These are phyloP conservation scores for Dryobota labecula DNA, from an alignment of 2,888 invertebrate genomes.

Conservation along the genomic window DNA sequence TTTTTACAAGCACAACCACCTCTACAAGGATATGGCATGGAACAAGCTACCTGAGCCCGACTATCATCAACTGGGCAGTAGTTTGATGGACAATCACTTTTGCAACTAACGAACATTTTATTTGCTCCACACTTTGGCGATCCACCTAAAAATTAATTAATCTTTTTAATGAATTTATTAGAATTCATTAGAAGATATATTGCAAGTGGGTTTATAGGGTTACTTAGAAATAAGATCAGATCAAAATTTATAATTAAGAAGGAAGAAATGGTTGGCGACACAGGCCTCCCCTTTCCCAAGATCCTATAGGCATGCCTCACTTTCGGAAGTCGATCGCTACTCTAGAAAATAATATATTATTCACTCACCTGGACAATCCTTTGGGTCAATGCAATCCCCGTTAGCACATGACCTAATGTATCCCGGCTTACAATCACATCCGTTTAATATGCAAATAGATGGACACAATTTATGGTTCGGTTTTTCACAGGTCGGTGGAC, in stretches of 20 bases:
- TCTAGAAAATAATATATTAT: too few species aligned
- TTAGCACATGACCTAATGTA: slow-evolving; percentile 59
- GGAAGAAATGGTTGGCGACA: background rate
- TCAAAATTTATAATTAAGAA: background rate
- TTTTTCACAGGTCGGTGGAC: slow-evolving; percentile 64
- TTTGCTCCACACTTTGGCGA: slow-evolving; percentile 60
- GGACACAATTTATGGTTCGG: slow-evolving; percentile 43
- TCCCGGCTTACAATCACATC: slow-evolving; percentile 71
- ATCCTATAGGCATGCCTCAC: background rate
- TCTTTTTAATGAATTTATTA: background rate
- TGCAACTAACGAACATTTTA: slow-evolving; percentile 71
- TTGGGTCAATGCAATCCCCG: slow-evolving; percentile 65
- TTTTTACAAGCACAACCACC: slow-evolving; percentile 76
- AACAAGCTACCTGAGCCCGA: slow-evolving; percentile 66
- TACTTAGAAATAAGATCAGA: background rate
- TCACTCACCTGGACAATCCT: slow-evolving; percentile 61
- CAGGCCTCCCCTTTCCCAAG: background rate
- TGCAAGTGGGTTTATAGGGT: too few species aligned
- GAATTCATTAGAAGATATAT: background rate
- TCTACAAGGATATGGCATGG: slow-evolving; percentile 68
- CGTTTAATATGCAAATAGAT: slow-evolving; percentile 49
- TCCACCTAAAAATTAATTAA: slow-evolving; percentile 18
- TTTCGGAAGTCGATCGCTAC: background rate
- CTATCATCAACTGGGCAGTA: slow-evolving; percentile 72
- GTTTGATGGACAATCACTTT: slow-evolving; percentile 67